Percentiles rank a stretch among this genome's conserved stretches.
Evolutionary conservation across 2,888 invertebrate species (phyloP).

Genomic region (Lepidochrysops patricia): DNA sequence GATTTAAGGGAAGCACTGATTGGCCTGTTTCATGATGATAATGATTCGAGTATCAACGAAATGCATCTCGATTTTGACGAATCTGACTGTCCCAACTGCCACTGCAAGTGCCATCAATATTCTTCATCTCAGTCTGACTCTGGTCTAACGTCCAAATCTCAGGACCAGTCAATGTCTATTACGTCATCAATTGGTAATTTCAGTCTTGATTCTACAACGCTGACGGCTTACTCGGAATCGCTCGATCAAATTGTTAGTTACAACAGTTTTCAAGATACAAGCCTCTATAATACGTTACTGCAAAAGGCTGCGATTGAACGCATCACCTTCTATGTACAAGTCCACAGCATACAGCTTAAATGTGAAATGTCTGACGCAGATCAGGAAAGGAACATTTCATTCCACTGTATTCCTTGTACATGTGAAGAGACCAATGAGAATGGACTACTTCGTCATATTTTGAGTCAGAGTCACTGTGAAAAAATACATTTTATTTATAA

Average conservation of each 20-base stretch:
- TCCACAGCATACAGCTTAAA: slow-evolving; percentile 54
- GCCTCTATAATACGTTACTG: slow-evolving; percentile 41
- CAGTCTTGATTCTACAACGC: slow-evolving; percentile 47
- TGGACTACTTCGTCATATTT: slow-evolving; percentile 47
- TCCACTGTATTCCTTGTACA: slow-evolving; percentile 52
- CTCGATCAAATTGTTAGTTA: slow-evolving; percentile 56
- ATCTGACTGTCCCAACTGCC: slow-evolving; percentile 30
- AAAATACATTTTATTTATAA: slow-evolving; percentile 64
- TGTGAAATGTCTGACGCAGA: slow-evolving; percentile 35
- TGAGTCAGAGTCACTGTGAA: slow-evolving; percentile 53
- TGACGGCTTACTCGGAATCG: slow-evolving; percentile 61
- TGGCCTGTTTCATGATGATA: slow-evolving; percentile 40
- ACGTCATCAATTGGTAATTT: slow-evolving; percentile 65
- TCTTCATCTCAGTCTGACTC: slow-evolving; percentile 39
- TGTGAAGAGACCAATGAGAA: slow-evolving; percentile 45
- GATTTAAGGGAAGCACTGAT: slow-evolving; percentile 55
- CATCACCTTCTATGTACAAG: slow-evolving; percentile 62
- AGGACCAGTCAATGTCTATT: slow-evolving; percentile 39
- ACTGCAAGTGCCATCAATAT: slow-evolving; percentile 44
- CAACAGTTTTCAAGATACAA: slow-evolving; percentile 57
- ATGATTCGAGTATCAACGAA: slow-evolving; percentile 20
- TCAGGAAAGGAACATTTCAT: slow-evolving; percentile 41
- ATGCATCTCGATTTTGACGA: slow-evolving; percentile 26
- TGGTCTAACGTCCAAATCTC: slow-evolving; percentile 40
- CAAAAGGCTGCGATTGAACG: slow-evolving; percentile 60